A percentile compares a stretch with the other conserved stretches of the same genome.
Evolutionary conservation across 2,113 vertebrate species (phyloP).

Genomic region (Meriones unguiculatus): DNA sequence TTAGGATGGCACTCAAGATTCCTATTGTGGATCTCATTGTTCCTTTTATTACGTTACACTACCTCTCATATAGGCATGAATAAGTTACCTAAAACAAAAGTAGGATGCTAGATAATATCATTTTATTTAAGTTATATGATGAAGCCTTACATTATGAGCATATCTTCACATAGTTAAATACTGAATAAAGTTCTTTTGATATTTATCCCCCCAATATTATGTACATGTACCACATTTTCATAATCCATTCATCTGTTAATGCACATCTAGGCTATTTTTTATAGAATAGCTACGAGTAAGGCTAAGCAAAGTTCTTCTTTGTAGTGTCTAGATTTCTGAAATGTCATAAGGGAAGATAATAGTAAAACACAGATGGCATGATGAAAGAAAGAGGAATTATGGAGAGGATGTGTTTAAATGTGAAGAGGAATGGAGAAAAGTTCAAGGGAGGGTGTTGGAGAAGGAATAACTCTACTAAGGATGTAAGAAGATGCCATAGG

Average conservation of each 20-base stretch:
- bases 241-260: background rate
- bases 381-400: no score
- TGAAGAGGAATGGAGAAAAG: background rate
- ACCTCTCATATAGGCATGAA: background rate
- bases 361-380: background rate
- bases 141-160: background rate
- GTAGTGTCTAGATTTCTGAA: background rate
- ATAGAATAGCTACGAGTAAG: background rate
- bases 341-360: background rate
- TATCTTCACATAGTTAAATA: constrained; percentile 13
- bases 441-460: no score
- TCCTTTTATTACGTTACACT: constrained; percentile 36
- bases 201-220: background rate
- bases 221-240: background rate
- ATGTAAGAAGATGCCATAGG: background rate
- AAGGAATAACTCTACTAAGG: background rate
- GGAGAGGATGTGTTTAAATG: background rate
- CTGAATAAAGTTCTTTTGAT: background rate
- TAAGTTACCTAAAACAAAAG: background rate
- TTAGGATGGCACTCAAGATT: background rate
- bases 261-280: background rate
- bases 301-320: background rate
- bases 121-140: background rate
- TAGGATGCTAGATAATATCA: background rate
- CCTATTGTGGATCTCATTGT: background rate